Base-by-base conservation (phyloP, 2,113 vertebrate species). In the Sturnus vulgaris region DNA sequence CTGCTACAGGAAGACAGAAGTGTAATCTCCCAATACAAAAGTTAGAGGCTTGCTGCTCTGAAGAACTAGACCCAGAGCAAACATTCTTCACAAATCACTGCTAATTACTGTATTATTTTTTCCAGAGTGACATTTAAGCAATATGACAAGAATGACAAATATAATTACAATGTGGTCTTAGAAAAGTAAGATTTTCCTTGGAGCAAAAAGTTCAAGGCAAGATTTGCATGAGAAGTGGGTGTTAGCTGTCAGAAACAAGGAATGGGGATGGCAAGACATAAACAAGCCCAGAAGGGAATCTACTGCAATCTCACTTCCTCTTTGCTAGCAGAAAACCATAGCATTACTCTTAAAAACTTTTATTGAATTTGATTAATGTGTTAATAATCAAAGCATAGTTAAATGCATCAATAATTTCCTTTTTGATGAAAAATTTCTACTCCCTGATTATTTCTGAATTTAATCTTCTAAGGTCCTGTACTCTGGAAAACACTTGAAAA, bases 81-180 rank as follows among this genome's bases (percentile, higher is more conserved):
- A 72, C 60, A 91, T 55, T 86, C n/a, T 75, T 76, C 94, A 79
- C 17, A 50, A 88, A 81, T 72, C 76, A 83, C 27, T 87, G 57
- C 19, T 96, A 85, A 96, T 88, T 95, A 72, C 24, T 87, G 10
- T 77, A 76, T 80, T 64, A 86, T 86, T 96, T 93, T 61, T 37
- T 91, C 33, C 56, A 76, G 72, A 94, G 60, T 72, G 76, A 79
- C 44, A 82, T 96, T 82, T 71, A 93, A 87, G 68, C 33, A 88
- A 65, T 79, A 84, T 82, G 77, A 91, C 65, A 95, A 89, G 50
- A 70, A 86, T 82, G 75, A 93, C 80, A 88, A 88, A 80, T 73
- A 33, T 20, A 93, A 94, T 95, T 93, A 82, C 55, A 60, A 53
- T 28, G 42, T 1, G 2, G 18, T 50, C 71, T 71, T 75, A 82